phyloP scores from a whole-genome alignment of 2,113 vertebrate species.

The Myrmophylax atrothorax region DNA sequence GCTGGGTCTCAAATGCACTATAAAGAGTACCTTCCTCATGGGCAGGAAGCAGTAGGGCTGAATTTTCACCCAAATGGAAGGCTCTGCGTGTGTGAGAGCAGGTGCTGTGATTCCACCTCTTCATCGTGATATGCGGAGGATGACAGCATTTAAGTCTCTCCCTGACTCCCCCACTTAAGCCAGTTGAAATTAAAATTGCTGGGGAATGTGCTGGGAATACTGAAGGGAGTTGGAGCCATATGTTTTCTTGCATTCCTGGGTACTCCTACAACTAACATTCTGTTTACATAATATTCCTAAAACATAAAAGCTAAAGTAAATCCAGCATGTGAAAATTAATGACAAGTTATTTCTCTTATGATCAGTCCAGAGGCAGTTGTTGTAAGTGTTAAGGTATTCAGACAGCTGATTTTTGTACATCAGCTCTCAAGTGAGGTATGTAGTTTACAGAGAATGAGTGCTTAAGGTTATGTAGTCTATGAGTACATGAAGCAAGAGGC shows the following conservation, averaged over 20 bases:
- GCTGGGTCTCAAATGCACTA: not conserved
- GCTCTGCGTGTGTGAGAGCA: not conserved
- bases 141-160: not conserved
- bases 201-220: not conserved
- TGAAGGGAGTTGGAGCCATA: not conserved
- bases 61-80: not conserved
- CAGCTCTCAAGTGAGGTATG: constrained; percentile 53
- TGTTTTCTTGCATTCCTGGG: constrained; percentile 15
- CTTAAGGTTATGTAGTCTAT: constrained; percentile 24
- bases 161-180: not conserved
- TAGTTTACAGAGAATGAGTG: constrained; percentile 46
- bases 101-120: not conserved
- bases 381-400: constrained; percentile 61
- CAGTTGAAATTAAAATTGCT: constrained; percentile 30
- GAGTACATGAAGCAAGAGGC: constrained; percentile 9
- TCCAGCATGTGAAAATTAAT: constrained; percentile 52
- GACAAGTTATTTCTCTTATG: constrained; percentile 41
- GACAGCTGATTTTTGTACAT: constrained; percentile 67
- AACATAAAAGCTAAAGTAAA: constrained; percentile 57
- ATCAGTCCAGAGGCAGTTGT: constrained; percentile 45
- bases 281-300: constrained; percentile 32
- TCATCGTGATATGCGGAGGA: not conserved
- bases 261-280: constrained; percentile 13
- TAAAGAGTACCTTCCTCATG: not conserved
- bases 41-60: not conserved